Base-by-base conservation (phyloP, 2,797 vertebrate species). In the Falco novaeseelandiae region DNA sequence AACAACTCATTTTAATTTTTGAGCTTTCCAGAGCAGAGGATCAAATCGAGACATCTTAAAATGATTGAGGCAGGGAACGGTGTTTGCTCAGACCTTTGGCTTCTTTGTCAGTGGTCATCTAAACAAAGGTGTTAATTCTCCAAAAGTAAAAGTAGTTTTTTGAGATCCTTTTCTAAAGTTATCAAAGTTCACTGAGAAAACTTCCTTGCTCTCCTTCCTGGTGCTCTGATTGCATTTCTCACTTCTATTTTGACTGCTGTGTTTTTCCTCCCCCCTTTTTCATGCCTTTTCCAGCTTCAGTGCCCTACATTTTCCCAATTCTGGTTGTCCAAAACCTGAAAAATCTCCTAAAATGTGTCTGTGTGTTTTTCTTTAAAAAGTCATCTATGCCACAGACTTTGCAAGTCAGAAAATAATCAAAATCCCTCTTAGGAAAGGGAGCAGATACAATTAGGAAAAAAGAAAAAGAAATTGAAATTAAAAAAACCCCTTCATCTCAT, bases 161-260 rank as follows among this genome's bases (percentile, higher is more conserved):
- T 59, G 66, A 89, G 38, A 66, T 78, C 3, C 2, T 81, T 88
- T 77, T 93, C 63, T 72, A 2, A 72, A 90, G 32, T 54, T 83
- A 36, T 4, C 30, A 38, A 40, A 88, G 42, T 79, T 95, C 30
- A 63, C 63, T 27, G 20, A n/a, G n/a, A 59, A 77, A 27, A n/a
- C 26, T 44, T 65, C 14, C 9, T 74, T 27, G 12, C 44, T 77
- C 12, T 42, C 58, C 87, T 96, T 94, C 4, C 7, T 1, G 1
- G 40, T 87, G 62, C 29, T 89, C 74, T 89, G 78, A n/a, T 78
- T 92, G 38, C 6, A 61, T 86, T 93, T 94, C 77, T 89, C 80
- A 80, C 76, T 81, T 94, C 84, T 96, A 6, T 96, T 97, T 92
- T 86, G 82, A 54, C 65, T 90, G 20, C 51, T 63, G 14, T 52